These are phyloP conservation scores for Donacobius atricapilla DNA, from an alignment of 2,113 vertebrate genomes.

Conservation along the genomic window DNA sequence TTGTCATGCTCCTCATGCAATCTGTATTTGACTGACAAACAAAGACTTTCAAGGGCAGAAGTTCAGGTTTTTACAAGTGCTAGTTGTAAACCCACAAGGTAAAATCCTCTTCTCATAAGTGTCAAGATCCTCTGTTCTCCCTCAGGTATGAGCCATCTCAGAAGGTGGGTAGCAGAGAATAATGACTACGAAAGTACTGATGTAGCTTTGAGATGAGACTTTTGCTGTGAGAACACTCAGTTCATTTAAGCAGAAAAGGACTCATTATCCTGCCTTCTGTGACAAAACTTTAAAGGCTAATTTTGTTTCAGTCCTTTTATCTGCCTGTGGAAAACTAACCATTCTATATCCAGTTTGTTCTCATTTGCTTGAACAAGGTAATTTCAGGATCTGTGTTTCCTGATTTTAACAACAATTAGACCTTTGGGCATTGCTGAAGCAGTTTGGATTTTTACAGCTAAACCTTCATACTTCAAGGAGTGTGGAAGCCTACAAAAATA, in stretches of 20 bases:
- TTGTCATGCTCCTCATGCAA: conserved; percentile 36
- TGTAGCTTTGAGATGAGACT: conserved; percentile 46
- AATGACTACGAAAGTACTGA: not conserved
- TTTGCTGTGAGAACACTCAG: conserved; percentile 49
- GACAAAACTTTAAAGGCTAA: conserved; percentile 64
- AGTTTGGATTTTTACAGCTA: conserved; percentile 13
- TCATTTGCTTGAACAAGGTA: conserved; percentile 41
- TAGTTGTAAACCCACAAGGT: conserved; percentile 17
- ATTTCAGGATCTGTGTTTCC: conserved; percentile 29
- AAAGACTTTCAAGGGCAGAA: conserved; percentile 41
- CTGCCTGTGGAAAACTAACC: conserved; percentile 42
- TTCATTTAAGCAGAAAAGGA: conserved; percentile 64
- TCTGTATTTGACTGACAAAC: conserved; percentile 49
- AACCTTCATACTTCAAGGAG: not conserved
- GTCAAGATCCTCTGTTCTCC: conserved; percentile 51
- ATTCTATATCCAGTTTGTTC: conserved; percentile 35
- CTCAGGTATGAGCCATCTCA: not conserved
- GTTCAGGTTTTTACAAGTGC: conserved; percentile 36
- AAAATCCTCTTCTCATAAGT: conserved; percentile 19
- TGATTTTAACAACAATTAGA: conserved; percentile 43
- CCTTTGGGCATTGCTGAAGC: conserved; percentile 24
- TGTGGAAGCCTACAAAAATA: not conserved
- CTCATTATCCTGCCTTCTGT: conserved; percentile 41
- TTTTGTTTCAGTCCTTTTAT: conserved; percentile 56
- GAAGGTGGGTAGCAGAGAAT: conserved; percentile 42